Evolutionary conservation across 2,113 vertebrate genomes (phyloP).

Genomic region (Zingel zingel): DNA sequence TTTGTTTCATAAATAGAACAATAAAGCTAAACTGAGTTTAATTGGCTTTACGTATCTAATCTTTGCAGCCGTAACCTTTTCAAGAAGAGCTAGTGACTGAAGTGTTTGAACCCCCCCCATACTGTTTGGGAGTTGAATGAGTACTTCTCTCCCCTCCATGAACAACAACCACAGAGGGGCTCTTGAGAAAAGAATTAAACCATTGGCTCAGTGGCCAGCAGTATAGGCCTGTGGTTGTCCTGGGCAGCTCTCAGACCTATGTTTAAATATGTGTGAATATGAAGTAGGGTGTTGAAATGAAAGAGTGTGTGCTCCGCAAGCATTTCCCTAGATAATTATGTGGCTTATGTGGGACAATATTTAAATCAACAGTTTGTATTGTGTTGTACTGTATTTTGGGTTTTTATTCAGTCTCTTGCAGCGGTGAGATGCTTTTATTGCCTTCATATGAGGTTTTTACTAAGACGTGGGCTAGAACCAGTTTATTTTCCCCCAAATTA

Average conservation of each 20-base stretch:
- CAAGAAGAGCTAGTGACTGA: slow-evolving; percentile 51
- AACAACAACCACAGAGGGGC: slow-evolving; percentile 60
- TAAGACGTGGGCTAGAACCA: slow-evolving; percentile 40
- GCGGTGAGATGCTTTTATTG: slow-evolving; percentile 8
- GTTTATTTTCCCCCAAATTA: slow-evolving; percentile 59
- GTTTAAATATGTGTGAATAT: slow-evolving; percentile 53
- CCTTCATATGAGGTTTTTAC: slow-evolving; percentile 22
- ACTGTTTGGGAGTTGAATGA: slow-evolving; percentile 43
- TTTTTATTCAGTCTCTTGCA: slow-evolving; percentile 29
- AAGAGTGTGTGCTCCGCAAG: slow-evolving; percentile 46
- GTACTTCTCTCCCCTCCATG: slow-evolving; percentile 45
- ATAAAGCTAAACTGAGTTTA: slow-evolving; percentile 37
- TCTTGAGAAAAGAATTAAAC: slow-evolving; percentile 66
- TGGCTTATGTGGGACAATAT: slow-evolving; percentile 27
- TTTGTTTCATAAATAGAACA: background rate
- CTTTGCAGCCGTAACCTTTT: slow-evolving; percentile 52
- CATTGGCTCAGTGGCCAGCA: slow-evolving; percentile 41
- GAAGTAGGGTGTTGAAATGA: slow-evolving; percentile 46
- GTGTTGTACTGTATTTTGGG: slow-evolving; percentile 34
- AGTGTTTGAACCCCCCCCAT: slow-evolving; percentile 54
- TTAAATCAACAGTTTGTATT: slow-evolving; percentile 58
- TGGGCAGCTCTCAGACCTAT: slow-evolving; percentile 63
- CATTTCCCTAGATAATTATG: slow-evolving; percentile 42
- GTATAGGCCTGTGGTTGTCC: slow-evolving; percentile 40
- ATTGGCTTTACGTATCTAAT: slow-evolving; percentile 39